Conservation (phyloP, 2,113 vertebrate genomes). For the Sinocyclocheilus grahami region DNA sequence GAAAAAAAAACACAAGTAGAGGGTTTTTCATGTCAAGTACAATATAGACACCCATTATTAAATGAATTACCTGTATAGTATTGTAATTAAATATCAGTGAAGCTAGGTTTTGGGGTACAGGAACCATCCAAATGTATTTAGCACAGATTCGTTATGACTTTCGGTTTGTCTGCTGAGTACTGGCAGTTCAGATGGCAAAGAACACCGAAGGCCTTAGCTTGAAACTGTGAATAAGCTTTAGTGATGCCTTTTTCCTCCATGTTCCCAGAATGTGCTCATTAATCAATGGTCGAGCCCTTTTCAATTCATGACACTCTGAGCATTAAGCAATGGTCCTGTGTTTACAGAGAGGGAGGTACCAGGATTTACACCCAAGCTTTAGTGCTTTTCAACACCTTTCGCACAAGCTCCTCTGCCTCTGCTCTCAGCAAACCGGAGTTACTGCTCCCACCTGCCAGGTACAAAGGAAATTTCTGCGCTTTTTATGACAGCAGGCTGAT, state of each 20-base stretch:
- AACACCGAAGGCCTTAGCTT: slow-evolving; percentile 38
- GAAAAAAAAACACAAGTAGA: neutral
- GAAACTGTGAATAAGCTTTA: slow-evolving; percentile 59
- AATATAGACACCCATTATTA: neutral
- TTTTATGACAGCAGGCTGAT: slow-evolving; percentile 59
- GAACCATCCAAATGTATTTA: neutral
- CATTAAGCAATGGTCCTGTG: slow-evolving; percentile 63
- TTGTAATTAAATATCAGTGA: neutral
- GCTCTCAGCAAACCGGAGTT: slow-evolving; percentile 59
- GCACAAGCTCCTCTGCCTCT: slow-evolving; percentile 57
- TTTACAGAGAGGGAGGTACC: slow-evolving; percentile 72
- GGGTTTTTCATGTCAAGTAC: neutral
- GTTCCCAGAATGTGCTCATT: slow-evolving; percentile 52
- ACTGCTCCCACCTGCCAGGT: slow-evolving; percentile 64
- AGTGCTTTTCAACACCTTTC: slow-evolving; percentile 71
- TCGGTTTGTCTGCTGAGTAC: neutral
- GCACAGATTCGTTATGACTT: neutral
- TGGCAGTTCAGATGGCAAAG: neutral
- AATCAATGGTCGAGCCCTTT: slow-evolving; percentile 59
- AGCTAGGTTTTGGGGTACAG: neutral
- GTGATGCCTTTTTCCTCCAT: slow-evolving; percentile 50
- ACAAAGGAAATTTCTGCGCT: slow-evolving; percentile 42
- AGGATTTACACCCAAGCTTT: slow-evolving; percentile 63
- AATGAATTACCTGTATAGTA: neutral
- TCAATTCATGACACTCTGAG: slow-evolving; percentile 64